Conservation (phyloP, 2,888 invertebrate species). For the Megalurothrips usitatus region DNA sequence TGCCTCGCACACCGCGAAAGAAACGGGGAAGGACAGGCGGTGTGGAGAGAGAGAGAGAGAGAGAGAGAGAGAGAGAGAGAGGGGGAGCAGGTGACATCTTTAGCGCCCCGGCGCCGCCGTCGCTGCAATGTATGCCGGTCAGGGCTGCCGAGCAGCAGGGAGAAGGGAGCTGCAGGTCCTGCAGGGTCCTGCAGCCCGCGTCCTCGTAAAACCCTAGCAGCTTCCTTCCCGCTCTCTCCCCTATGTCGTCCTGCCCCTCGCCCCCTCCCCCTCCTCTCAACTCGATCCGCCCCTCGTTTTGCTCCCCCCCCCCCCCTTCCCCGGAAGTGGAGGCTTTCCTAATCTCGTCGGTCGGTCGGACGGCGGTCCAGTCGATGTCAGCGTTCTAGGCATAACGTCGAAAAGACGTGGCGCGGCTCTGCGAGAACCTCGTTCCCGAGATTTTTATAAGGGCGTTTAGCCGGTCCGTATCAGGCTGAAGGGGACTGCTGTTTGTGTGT, state of each 20-base stretch:
- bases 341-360: background rate
- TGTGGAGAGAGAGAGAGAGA: background rate
- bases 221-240: background rate
- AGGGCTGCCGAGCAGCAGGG: too few relatives aligned
- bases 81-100: background rate
- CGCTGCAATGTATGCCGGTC: background rate
- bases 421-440: background rate
- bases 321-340: background rate
- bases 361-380: background rate
- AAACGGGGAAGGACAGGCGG: too few relatives aligned
- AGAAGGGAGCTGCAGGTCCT: too few relatives aligned
- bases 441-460: constrained; percentile 2
- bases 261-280: background rate
- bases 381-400: constrained; percentile 14
- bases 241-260: background rate
- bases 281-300: too few relatives aligned
- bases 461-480: background rate
- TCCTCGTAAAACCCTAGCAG: background rate
- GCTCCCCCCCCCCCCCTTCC: background rate
- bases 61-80: background rate
- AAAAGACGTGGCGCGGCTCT: background rate
- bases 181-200: background rate
- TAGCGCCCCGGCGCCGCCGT: background rate
- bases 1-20: too few relatives aligned
- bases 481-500: background rate